Evolutionary conservation across 2,797 vertebrate genomes (phyloP).

Genomic region (Poeciliopsis infans): DNA sequence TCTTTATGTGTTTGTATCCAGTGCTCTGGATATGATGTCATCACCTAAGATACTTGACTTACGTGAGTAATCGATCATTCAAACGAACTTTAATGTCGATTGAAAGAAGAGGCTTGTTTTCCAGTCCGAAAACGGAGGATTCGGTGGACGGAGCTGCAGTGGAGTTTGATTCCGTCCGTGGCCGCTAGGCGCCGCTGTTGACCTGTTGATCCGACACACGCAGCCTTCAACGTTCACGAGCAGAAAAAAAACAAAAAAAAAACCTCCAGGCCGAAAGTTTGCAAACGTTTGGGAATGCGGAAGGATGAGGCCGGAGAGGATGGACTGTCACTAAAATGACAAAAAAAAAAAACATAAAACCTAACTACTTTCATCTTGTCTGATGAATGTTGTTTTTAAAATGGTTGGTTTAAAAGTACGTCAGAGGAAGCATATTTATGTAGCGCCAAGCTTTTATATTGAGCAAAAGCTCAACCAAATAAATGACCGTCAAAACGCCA

Average conservation of each 20-base stretch:
- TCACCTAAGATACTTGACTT: not conserved
- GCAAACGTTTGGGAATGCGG: constrained; percentile 1
- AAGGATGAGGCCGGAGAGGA: not conserved
- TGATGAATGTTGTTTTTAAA: not conserved
- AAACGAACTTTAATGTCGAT: not conserved
- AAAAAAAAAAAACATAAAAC: not conserved
- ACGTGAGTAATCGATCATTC: not conserved
- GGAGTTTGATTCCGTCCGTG: constrained; percentile 1
- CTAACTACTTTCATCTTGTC: not conserved
- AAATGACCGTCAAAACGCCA: constrained; percentile 9
- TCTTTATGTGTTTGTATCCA: not conserved
- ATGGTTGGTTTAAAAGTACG: not conserved
- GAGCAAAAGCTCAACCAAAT: not conserved
- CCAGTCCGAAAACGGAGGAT: not conserved
- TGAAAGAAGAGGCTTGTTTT: not conserved
- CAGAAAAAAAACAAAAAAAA: not conserved
- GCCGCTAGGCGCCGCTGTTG: constrained; percentile 77
- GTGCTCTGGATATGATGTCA: not conserved
- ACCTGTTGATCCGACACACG: constrained; percentile 43
- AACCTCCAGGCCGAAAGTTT: not conserved
- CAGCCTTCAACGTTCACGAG: constrained; percentile 10
- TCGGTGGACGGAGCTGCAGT: not conserved
- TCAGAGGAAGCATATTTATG: not conserved
- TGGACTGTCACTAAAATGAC: too few species aligned
- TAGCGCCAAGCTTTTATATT: not conserved